Evolutionary conservation across 2,113 vertebrate genomes (phyloP), one percentile per base, ranked within the genome.

Genomic region (Lepus europaeus): DNA sequence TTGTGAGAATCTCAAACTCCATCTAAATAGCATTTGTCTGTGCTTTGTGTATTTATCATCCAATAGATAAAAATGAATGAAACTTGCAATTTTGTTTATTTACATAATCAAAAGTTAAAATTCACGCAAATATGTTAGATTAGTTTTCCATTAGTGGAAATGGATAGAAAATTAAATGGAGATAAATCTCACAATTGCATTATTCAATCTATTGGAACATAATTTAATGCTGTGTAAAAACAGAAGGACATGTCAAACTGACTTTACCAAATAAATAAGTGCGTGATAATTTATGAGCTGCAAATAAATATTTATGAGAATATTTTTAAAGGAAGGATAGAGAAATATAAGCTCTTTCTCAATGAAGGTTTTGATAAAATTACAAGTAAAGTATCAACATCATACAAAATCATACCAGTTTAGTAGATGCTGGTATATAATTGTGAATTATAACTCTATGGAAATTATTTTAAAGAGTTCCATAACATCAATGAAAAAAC

Each of bases 201-300:
- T 90, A 77, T 95, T 89, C 96, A 63, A 93, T 96, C 17, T 89
- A 85, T 39, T 2, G 2, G 23, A 68, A 94, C 49, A 25, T 91
- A 96, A 92, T 95, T 96, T 97, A 92, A 91, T 94, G 93, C 3
- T 29, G 80, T 17, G 10, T 95, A 36, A 78, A 95, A 93, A 63
- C 31, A 74, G 68, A 97, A 95, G 31, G 8, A 92, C 25, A 69
- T n/a, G 14, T 87, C 64, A 78, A 73, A 59, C 6, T 69, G 25
- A 6, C 68, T 69, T 92, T 93, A 45, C 78, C 39, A 88, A 66
- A 79, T 70, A 97, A 97, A 90, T 16, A 77, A 31, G 72, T 69
- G 66, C 77, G 95, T 45, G 89, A 51, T 91, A 39, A 7, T 90
- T 85, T 89, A 13, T 87, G 33, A 92, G 94, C 49, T 56, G 14